phyloP scores from a whole-genome alignment of 2,888 invertebrate genomes.

The Papilio demoleus region DNA sequence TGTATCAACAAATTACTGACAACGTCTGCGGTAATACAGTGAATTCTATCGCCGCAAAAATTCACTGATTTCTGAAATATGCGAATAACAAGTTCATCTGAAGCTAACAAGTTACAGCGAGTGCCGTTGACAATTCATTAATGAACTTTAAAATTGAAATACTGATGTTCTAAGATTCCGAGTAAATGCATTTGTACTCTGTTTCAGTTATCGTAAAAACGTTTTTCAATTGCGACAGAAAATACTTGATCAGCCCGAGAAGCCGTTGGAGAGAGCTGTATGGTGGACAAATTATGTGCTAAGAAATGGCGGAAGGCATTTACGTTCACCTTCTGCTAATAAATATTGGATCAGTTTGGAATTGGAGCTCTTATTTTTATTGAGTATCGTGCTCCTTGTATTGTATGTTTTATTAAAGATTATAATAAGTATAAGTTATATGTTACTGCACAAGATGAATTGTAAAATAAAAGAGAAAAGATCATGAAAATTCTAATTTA shows the following conservation, averaged over 20 bases:
- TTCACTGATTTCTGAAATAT: no score
- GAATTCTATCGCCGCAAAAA: no score
- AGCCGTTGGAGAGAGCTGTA: conserved; percentile 45
- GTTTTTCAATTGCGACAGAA: conserved; percentile 41
- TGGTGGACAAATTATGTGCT: conserved; percentile 51
- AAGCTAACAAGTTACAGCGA: no score
- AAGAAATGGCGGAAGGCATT: conserved; percentile 44
- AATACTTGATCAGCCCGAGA: conserved; percentile 45
- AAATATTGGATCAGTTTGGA: conserved; percentile 42
- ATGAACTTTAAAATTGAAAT: no score
- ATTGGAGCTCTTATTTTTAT: conserved; percentile 31
- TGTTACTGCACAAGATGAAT: neutral
- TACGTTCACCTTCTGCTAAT: conserved; percentile 43
- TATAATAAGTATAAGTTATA: neutral
- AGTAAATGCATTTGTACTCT: no score
- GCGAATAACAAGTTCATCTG: no score
- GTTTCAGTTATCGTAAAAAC: conserved; percentile 46
- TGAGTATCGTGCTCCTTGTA: neutral
- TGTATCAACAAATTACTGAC: no score
- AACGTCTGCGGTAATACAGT: no score
- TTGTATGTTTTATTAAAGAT: neutral
- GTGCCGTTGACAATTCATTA: no score
- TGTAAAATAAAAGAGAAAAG: neutral
- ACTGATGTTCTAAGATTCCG: no score
- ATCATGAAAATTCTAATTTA: neutral